Percentiles rank a stretch among this genome's conserved stretches.
These are phyloP conservation scores for Acanthurus leucopareius DNA, from an alignment of 2,797 vertebrate species.

Conservation along the genomic window DNA sequence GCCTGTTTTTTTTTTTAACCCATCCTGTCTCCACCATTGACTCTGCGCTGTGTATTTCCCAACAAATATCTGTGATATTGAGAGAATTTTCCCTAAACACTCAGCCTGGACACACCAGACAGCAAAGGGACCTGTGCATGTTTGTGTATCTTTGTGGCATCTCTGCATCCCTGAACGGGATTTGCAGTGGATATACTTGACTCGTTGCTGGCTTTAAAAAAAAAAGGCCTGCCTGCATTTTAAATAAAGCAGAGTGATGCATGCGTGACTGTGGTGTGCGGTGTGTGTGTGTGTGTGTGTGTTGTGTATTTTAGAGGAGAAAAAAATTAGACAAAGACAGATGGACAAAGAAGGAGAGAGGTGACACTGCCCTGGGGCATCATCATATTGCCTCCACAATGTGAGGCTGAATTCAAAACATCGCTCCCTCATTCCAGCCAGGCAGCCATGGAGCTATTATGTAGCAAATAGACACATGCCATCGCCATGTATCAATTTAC, in stretches of 20 bases:
- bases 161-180: slow-evolving; percentile 35
- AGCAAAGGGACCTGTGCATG: background rate
- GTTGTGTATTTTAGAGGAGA: slow-evolving; percentile 10
- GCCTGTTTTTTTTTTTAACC: slow-evolving; percentile 11
- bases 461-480: slow-evolving; percentile 65
- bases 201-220: slow-evolving; percentile 40
- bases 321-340: slow-evolving; percentile 15
- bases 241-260: slow-evolving; percentile 47
- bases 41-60: slow-evolving; percentile 5
- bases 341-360: background rate
- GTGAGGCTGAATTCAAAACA: slow-evolving; percentile 56
- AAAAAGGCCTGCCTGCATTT: slow-evolving; percentile 65
- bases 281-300: slow-evolving; percentile 21
- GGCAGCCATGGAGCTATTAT: slow-evolving; percentile 56
- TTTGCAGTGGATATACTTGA: slow-evolving; percentile 59
- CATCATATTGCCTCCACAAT: slow-evolving; percentile 51
- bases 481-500: slow-evolving; percentile 78
- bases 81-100: slow-evolving; percentile 25
- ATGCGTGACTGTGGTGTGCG: slow-evolving; percentile 3
- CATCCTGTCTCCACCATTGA: slow-evolving; percentile 14
- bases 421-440: slow-evolving; percentile 38
- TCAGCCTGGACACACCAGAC: slow-evolving; percentile 5
- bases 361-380: slow-evolving; percentile 41
- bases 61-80: slow-evolving; percentile 5
- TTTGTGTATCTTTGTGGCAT: background rate